phyloP scores from a whole-genome alignment of 2,797 vertebrate species.

The Acridotheres tristis region DNA sequence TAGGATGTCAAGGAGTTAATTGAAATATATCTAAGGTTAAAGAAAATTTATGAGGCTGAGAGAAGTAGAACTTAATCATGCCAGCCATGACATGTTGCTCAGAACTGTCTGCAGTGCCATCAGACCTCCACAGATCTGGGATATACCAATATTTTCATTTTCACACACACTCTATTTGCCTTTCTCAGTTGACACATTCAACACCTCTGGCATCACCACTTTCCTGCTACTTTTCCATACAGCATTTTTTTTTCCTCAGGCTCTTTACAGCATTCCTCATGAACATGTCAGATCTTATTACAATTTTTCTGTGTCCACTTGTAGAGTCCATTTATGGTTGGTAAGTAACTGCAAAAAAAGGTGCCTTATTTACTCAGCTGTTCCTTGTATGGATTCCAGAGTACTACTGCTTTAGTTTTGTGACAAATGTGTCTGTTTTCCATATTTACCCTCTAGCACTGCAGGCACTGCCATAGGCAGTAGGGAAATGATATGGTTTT shows the following conservation, averaged over 20 bases:
- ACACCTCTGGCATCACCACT: neutral
- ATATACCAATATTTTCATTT: neutral
- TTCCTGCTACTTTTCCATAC: neutral
- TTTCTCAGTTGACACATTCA: neutral
- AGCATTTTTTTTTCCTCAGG: neutral
- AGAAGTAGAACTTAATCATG: neutral
- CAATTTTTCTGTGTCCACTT: neutral
- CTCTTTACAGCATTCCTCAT: neutral
- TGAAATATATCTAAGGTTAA: neutral
- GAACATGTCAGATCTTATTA: constrained; percentile 24
- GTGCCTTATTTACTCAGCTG: constrained; percentile 25
- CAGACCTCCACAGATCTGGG: neutral
- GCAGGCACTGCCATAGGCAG: neutral
- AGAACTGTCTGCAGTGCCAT: neutral
- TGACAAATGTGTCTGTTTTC: neutral
- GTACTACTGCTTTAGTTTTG: neutral
- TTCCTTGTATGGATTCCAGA: neutral
- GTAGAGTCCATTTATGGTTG: neutral
- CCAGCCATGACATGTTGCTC: neutral
- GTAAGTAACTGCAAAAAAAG: constrained; percentile 8
- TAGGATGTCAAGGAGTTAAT: neutral
- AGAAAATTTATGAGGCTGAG: neutral
- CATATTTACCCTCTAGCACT: neutral
- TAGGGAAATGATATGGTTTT: neutral
- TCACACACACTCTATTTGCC: neutral